phyloP scores from a whole-genome alignment of 2,888 invertebrate genomes.

The Scaptodrosophila latifasciaeformis region DNA sequence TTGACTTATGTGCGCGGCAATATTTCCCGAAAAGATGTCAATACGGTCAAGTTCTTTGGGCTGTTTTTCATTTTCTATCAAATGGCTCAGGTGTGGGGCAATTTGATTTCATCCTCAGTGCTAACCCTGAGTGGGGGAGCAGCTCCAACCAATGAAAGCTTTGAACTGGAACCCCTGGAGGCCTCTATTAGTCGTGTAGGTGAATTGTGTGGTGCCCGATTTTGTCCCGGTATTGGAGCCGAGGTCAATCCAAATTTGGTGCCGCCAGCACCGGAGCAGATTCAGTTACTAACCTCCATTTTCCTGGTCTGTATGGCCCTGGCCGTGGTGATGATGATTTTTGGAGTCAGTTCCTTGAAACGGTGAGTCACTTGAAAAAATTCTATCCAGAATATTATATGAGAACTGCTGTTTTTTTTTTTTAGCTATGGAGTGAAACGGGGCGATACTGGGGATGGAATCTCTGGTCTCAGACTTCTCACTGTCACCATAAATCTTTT shows the following conservation, averaged over 20 bases:
- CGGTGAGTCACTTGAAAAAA: slow-evolving; percentile 77
- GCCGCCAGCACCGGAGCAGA: slow-evolving; percentile 83
- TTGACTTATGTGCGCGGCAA: slow-evolving; percentile 82
- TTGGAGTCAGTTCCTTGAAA: slow-evolving; percentile 87
- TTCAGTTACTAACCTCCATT: slow-evolving; percentile 86
- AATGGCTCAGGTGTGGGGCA: slow-evolving; percentile 96
- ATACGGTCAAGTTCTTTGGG: slow-evolving; percentile 94
- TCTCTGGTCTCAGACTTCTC: slow-evolving; percentile 81
- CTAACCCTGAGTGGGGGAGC: slow-evolving; percentile 48
- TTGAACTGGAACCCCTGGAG: slow-evolving; percentile 33
- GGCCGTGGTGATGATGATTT: slow-evolving; percentile 84
- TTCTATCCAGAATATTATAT: background rate
- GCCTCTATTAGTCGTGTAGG: slow-evolving; percentile 72
- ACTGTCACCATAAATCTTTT: slow-evolving; percentile 87
- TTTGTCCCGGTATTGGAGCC: slow-evolving; percentile 79
- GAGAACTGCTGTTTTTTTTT: background rate
- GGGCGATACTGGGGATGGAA: slow-evolving; percentile 76
- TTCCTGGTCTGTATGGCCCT: slow-evolving; percentile 86
- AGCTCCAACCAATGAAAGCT: slow-evolving; percentile 33
- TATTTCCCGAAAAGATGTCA: slow-evolving; percentile 80
- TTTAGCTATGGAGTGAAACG: slow-evolving; percentile 79
- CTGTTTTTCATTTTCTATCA: slow-evolving; percentile 97
- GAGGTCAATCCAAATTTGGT: slow-evolving; percentile 81
- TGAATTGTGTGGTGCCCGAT: slow-evolving; percentile 84
- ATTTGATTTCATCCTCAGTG: slow-evolving; percentile 88